These are phyloP conservation scores for Acanthisitta chloris DNA, from an alignment of 2,113 vertebrate genomes.

Conservation along the genomic window DNA sequence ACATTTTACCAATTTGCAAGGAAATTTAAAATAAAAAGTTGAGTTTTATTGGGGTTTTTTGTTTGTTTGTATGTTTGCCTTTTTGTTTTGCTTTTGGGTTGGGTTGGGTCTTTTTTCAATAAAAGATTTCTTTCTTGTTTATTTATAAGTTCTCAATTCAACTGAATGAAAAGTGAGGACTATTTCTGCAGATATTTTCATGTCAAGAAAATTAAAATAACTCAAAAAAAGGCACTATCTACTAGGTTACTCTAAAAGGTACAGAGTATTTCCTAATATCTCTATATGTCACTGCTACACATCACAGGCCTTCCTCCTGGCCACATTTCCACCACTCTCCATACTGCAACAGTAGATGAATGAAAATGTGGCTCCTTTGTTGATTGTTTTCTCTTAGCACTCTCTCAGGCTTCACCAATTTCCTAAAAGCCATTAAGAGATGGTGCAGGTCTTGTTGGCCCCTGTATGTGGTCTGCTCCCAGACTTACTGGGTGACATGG, in stretches of 20 bases:
- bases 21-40: not conserved
- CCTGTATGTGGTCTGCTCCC: not conserved
- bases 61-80: not conserved
- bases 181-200: not conserved
- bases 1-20: not conserved
- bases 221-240: not conserved
- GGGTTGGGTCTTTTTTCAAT: not conserved
- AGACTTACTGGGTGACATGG: not conserved
- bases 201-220: not conserved
- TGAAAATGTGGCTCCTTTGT: not conserved
- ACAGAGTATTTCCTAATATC: not conserved
- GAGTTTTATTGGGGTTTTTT: no score
- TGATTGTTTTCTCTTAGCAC: not conserved
- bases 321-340: not conserved
- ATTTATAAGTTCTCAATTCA: not conserved
- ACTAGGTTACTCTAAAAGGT: not conserved
- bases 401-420: not conserved
- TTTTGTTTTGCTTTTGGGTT: no score
- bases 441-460: not conserved
- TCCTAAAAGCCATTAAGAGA: not conserved
- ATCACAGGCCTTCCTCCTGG: not conserved
- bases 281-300: accelerated
- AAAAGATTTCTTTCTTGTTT: not conserved
- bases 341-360: not conserved
- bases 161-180: not conserved